Conservation (phyloP, 2,888 invertebrate genomes). For the Biston betularia region DNA sequence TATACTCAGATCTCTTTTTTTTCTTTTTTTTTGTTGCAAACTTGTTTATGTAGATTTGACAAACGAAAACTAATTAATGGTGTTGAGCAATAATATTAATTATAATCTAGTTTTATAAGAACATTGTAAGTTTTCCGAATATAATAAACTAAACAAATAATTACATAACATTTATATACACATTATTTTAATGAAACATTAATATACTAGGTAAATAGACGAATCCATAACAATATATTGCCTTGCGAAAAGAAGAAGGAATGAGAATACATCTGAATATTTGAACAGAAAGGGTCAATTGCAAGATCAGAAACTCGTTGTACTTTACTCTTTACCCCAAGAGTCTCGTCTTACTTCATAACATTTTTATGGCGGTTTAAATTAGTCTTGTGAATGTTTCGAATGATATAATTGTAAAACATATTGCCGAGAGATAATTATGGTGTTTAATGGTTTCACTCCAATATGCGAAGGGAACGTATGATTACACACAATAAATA, state of each 20-base stretch:
- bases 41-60: no score
- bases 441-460: constrained; percentile 19
- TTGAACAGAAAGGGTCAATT: neutral
- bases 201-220: no score
- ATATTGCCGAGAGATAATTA: constrained; percentile 27
- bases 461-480: constrained; percentile 29
- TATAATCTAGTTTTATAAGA: no score
- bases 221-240: no score
- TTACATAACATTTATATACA: no score
- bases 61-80: no score
- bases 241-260: neutral
- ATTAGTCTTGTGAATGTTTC: constrained; percentile 42
- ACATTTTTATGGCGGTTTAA: constrained; percentile 49
- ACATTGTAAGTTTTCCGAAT: no score
- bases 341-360: neutral
- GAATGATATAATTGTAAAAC: constrained; percentile 42
- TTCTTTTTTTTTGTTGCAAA: no score
- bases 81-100: no score
- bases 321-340: neutral
- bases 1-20: no score
- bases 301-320: neutral
- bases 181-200: no score
- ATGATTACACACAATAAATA: constrained; percentile 51
- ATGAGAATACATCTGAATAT: neutral
- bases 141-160: no score